phyloP scores from a whole-genome alignment of 1,140 invertebrate genomes.

The Condylostylus longicornis region DNA sequence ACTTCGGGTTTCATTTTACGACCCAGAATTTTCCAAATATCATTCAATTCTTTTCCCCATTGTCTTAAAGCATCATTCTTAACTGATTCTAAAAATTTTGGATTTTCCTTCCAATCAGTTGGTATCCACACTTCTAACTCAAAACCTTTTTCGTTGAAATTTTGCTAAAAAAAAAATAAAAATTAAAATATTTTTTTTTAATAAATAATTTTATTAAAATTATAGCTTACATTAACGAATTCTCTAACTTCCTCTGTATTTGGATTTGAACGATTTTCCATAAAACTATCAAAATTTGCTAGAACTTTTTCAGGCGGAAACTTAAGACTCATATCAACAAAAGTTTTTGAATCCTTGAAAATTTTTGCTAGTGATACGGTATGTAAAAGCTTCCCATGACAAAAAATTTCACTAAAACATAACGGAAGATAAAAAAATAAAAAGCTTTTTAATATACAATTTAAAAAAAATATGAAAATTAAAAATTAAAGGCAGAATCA shows the following conservation, averaged over 20 bases:
- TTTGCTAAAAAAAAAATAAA: conserved; percentile 12
- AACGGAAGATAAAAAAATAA: conserved; percentile 2
- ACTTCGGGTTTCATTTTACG: conserved; percentile 73
- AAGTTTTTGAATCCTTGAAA: conserved; percentile 77
- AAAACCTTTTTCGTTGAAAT: conserved; percentile 56
- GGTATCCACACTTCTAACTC: conserved; percentile 66
- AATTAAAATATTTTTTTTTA: too few species aligned
- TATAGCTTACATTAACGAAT: conserved; percentile 45
- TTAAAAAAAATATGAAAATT: too few species aligned
- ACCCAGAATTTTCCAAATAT: conserved; percentile 70
- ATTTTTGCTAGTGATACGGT: conserved; percentile 64
- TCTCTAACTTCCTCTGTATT: conserved; percentile 40
- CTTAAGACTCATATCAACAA: conserved; percentile 76
- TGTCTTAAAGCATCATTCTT: conserved; percentile 48
- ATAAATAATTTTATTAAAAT: too few species aligned
- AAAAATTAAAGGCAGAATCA: too few species aligned
- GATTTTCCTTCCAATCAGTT: conserved; percentile 55
- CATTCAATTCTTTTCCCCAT: conserved; percentile 52
- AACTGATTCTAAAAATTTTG: conserved; percentile 47
- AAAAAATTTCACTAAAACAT: conserved; percentile 58
- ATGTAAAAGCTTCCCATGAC: conserved; percentile 60
- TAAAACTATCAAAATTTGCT: conserved; percentile 48
- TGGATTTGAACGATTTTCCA: conserved; percentile 43
- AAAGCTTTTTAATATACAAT: too few species aligned
- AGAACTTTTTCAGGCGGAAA: conserved; percentile 48